phyloP scores from a whole-genome alignment of 2,888 invertebrate species.

The Meta bourneti region DNA sequence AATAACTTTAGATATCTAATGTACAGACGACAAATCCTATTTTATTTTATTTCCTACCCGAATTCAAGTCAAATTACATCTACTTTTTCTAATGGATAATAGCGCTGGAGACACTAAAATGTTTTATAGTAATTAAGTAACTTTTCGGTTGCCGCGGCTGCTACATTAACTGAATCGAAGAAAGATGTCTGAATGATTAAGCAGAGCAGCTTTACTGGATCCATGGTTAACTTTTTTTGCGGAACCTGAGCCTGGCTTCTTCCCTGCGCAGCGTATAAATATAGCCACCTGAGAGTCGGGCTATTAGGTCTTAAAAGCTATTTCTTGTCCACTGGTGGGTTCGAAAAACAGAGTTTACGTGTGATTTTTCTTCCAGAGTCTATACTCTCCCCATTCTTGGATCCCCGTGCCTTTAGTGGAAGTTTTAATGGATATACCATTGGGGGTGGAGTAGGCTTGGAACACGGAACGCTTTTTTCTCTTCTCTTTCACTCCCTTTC shows the following conservation, averaged over 20 bases:
- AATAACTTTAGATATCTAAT: no score
- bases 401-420: constrained; percentile 23
- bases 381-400: constrained; percentile 19
- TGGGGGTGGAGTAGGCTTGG: not conserved
- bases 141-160: not conserved
- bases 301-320: constrained; percentile 75
- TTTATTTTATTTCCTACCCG: not conserved
- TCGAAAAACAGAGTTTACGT: constrained; percentile 54
- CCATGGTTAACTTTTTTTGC: constrained; percentile 8
- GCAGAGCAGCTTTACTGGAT: not conserved
- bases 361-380: constrained; percentile 60
- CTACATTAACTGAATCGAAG: not conserved
- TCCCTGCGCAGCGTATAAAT: constrained; percentile 58
- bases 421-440: constrained; percentile 69
- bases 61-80: not conserved
- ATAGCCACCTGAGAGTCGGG: constrained; percentile 62
- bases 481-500: not conserved
- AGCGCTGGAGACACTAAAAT: not conserved
- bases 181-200: constrained; percentile 11
- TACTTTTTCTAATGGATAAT: not conserved
- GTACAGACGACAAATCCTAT: no score
- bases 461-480: constrained; percentile 6
- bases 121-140: not conserved
- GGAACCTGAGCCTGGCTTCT: not conserved
- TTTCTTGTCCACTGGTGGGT: constrained; percentile 66